phyloP scores from a whole-genome alignment of 2,797 vertebrate genomes.

The Ibycter americanus region DNA sequence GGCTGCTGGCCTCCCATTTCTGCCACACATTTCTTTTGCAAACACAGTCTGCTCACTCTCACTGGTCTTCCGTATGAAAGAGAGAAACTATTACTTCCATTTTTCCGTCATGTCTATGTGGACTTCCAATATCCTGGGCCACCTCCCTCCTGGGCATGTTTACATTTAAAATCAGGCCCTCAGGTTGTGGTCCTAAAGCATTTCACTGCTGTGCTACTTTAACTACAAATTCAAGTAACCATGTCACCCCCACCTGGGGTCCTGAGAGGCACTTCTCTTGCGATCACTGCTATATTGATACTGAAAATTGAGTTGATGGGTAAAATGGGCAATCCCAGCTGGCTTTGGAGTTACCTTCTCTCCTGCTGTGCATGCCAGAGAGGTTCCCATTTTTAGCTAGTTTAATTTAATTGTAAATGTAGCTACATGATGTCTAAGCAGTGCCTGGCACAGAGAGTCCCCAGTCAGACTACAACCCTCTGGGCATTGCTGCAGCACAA shows the following conservation, averaged over 20 bases:
- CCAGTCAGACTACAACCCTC: neutral
- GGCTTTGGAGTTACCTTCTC: neutral
- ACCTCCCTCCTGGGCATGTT: neutral
- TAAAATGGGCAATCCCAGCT: neutral
- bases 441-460: neutral
- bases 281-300: neutral
- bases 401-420: neutral
- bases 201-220: neutral
- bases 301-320: neutral
- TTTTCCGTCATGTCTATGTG: fast-evolving
- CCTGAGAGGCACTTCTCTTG: neutral
- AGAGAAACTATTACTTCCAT: neutral
- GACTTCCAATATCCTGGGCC: neutral
- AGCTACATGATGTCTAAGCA: neutral
- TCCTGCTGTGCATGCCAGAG: neutral
- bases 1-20: neutral
- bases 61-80: neutral
- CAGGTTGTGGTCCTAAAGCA: neutral
- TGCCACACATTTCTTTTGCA: fast-evolving
- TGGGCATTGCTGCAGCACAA: neutral
- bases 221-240: neutral
- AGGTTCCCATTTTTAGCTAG: neutral
- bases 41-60: neutral
- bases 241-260: neutral
- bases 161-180: neutral